Evolutionary conservation across 2,113 vertebrate species (phyloP).

Genomic region (Xerus inauris): DNA sequence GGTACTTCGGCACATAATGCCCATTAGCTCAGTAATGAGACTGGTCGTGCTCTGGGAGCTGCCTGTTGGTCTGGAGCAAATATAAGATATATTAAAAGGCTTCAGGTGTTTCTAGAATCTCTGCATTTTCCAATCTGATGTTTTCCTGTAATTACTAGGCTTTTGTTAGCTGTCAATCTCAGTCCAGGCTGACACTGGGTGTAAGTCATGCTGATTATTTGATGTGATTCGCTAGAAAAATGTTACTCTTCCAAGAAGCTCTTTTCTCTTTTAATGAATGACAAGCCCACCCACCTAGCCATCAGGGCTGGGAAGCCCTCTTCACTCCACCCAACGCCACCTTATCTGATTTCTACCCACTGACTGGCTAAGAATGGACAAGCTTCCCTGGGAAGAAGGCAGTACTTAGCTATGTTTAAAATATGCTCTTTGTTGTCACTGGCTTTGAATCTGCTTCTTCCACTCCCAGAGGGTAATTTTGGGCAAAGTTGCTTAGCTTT

Average conservation of each 20-base stretch:
- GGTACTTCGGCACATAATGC: slow-evolving; percentile 18
- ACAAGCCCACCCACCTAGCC: background rate
- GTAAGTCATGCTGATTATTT: slow-evolving; percentile 70
- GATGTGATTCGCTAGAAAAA: slow-evolving; percentile 75
- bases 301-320: background rate
- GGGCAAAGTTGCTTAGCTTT: background rate
- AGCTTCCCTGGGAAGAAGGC: background rate
- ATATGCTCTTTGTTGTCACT: background rate
- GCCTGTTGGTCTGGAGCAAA: slow-evolving; percentile 76
- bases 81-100: slow-evolving; percentile 71
- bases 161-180: slow-evolving; percentile 83
- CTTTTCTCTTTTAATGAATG: background rate
- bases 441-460: background rate
- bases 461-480: background rate
- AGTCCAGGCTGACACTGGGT: slow-evolving; percentile 67
- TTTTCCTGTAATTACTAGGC: slow-evolving; percentile 78
- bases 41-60: slow-evolving; percentile 63
- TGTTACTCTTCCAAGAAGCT: slow-evolving; percentile 65
- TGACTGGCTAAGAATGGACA: background rate
- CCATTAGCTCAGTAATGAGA: slow-evolving; percentile 73
- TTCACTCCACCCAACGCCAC: background rate
- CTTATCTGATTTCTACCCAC: background rate
- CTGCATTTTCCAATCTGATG: slow-evolving; percentile 75
- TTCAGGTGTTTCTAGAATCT: slow-evolving; percentile 66
- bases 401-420: background rate